phyloP scores from a whole-genome alignment of 2,113 vertebrate genomes.

The Sapajus apella region DNA sequence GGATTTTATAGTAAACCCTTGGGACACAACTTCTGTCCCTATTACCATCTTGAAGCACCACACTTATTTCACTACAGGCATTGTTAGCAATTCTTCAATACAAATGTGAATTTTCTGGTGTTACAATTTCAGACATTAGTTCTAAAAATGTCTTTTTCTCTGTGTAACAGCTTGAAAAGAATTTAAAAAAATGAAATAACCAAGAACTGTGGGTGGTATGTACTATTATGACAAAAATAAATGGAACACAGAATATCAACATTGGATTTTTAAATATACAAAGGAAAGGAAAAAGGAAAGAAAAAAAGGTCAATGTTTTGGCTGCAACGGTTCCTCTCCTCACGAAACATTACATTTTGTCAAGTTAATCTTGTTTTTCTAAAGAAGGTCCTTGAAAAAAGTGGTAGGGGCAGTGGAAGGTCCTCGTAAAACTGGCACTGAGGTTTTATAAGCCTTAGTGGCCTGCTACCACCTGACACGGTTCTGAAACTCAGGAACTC shows the following conservation, averaged over 20 bases:
- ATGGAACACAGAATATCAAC: constrained; percentile 80
- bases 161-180: constrained; percentile 82
- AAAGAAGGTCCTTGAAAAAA: constrained; percentile 65
- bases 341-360: constrained; percentile 72
- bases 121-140: constrained; percentile 78
- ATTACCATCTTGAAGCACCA: constrained; percentile 43
- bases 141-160: constrained; percentile 81
- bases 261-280: constrained; percentile 75
- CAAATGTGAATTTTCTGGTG: constrained; percentile 81
- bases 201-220: constrained; percentile 80
- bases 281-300: constrained; percentile 49
- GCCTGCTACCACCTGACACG: not conserved
- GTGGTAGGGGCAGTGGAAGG: constrained; percentile 35
- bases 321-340: constrained; percentile 68
- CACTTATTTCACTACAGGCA: constrained; percentile 68
- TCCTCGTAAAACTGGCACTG: not conserved
- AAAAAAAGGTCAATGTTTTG: constrained; percentile 77
- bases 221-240: constrained; percentile 84
- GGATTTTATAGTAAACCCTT: constrained; percentile 62
- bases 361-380: constrained; percentile 70
- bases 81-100: constrained; percentile 80
- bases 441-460: constrained; percentile 34
- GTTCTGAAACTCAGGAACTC: constrained; percentile 54
- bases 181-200: constrained; percentile 62
- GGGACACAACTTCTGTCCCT: constrained; percentile 36